These are phyloP conservation scores for Tenualosa ilisha DNA, from an alignment of 2,797 vertebrate species.

Conservation along the genomic window DNA sequence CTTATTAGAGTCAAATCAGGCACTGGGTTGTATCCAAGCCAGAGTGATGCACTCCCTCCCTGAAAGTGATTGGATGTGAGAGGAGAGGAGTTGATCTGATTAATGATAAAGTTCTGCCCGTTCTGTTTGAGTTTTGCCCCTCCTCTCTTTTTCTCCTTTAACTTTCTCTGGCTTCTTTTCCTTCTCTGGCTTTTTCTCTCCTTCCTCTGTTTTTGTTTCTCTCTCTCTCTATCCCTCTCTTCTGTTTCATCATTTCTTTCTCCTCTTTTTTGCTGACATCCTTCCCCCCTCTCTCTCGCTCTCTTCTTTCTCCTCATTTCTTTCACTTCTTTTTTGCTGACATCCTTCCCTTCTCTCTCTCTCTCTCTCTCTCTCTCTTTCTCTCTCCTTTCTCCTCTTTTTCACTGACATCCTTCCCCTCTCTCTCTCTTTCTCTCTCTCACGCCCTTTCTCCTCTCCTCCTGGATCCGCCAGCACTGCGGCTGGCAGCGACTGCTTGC, in stretches of 20 bases:
- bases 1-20: not conserved
- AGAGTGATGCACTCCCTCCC: not conserved
- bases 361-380: not conserved
- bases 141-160: too few species aligned
- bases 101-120: not conserved
- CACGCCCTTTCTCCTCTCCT: not conserved
- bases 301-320: not conserved
- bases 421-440: not conserved
- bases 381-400: not conserved
- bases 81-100: not conserved
- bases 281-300: not conserved
- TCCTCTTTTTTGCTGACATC: too few species aligned
- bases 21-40: not conserved
- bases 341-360: not conserved
- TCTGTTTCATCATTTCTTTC: too few species aligned
- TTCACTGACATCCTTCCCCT: not conserved
- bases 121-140: not conserved
- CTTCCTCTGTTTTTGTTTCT: not conserved
- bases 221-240: not conserved
- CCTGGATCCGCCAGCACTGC: not conserved
- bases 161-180: not conserved
- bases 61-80: not conserved
- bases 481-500: not conserved
- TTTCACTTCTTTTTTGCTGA: not conserved
- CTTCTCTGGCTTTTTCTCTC: not conserved